These are phyloP conservation scores for Actias luna DNA, from an alignment of 2,888 invertebrate species.

Conservation along the genomic window DNA sequence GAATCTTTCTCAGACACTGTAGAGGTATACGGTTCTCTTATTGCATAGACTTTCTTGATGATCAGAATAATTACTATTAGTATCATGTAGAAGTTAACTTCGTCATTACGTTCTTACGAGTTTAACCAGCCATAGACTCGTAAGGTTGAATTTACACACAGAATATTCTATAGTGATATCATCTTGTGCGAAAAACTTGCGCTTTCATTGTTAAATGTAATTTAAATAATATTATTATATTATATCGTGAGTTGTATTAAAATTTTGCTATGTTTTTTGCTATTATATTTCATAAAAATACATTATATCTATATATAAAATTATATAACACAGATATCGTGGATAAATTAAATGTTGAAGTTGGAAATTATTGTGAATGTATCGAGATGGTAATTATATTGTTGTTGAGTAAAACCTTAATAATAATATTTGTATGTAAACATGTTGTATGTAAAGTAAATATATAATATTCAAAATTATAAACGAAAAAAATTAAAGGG, in stretches of 20 bases:
- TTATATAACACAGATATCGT: conserved; percentile 37
- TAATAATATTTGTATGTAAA: conserved; percentile 56
- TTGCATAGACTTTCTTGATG: neutral
- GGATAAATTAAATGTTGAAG: conserved; percentile 51
- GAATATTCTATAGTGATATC: conserved; percentile 46
- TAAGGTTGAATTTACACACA: conserved; percentile 50
- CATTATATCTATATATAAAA: conserved; percentile 35
- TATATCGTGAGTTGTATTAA: conserved; percentile 60
- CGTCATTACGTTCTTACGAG: conserved; percentile 57
- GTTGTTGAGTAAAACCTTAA: conserved; percentile 72
- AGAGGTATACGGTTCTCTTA: conserved; percentile 8
- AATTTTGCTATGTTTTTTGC: conserved; percentile 63
- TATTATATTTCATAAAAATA: conserved; percentile 53
- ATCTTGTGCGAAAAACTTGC: conserved; percentile 53
- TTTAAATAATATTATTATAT: conserved; percentile 60
- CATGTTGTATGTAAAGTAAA: conserved; percentile 55
- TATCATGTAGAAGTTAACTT: conserved; percentile 39
- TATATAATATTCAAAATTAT: conserved; percentile 46
- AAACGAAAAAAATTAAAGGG: conserved; percentile 36
- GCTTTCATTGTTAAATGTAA: conserved; percentile 77
- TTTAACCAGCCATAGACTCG: conserved; percentile 77
- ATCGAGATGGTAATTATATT: conserved; percentile 62
- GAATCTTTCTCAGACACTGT: neutral
- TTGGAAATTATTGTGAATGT: conserved; percentile 54
- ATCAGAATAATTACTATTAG: conserved; percentile 32